A percentile compares a stretch with the other conserved stretches of the same genome.
Evolutionary conservation across 2,797 vertebrate species (phyloP).

Genomic region (Tachyglossus aculeatus): DNA sequence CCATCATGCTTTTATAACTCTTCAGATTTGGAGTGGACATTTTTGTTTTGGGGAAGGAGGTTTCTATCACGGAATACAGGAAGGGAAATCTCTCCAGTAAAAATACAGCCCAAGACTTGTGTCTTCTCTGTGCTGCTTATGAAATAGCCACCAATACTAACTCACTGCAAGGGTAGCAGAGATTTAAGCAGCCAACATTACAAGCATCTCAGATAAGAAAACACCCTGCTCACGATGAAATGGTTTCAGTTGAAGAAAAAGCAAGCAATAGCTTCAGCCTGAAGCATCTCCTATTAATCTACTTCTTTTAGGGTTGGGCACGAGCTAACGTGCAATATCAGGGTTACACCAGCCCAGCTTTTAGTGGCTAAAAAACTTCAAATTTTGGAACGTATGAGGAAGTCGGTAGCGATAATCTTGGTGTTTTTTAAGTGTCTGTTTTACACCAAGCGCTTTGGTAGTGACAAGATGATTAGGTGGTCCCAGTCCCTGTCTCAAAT

Average conservation of each 20-base stretch:
- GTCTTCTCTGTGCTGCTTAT: conserved; percentile 69
- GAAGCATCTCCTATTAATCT: conserved; percentile 35
- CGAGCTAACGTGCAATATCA: conserved; percentile 61
- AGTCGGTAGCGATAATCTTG: too few species aligned
- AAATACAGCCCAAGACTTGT: conserved; percentile 71
- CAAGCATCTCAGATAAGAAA: conserved; percentile 67
- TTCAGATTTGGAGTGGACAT: conserved; percentile 69
- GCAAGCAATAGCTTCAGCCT: conserved; percentile 66
- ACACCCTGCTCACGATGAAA: conserved; percentile 68
- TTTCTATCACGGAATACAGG: conserved; percentile 66
- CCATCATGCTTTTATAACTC: conserved; percentile 66
- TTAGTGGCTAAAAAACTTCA: conserved; percentile 65
- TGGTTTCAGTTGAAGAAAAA: conserved; percentile 67
- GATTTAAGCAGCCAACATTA: conserved; percentile 70
- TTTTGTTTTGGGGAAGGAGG: conserved; percentile 65
- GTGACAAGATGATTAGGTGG: too few species aligned
- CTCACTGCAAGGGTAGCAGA: conserved; percentile 70
- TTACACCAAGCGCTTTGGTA: too few species aligned
- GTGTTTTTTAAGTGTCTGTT: too few species aligned
- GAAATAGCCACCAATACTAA: conserved; percentile 71
- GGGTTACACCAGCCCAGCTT: conserved; percentile 65
- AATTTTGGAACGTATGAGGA: conserved; percentile 65
- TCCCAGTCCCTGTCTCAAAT: too few species aligned
- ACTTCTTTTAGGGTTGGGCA: conserved; percentile 58
- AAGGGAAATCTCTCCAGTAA: conserved; percentile 71